phyloP scores from a whole-genome alignment of 2,888 invertebrate species.

The Esperia sulphurella region DNA sequence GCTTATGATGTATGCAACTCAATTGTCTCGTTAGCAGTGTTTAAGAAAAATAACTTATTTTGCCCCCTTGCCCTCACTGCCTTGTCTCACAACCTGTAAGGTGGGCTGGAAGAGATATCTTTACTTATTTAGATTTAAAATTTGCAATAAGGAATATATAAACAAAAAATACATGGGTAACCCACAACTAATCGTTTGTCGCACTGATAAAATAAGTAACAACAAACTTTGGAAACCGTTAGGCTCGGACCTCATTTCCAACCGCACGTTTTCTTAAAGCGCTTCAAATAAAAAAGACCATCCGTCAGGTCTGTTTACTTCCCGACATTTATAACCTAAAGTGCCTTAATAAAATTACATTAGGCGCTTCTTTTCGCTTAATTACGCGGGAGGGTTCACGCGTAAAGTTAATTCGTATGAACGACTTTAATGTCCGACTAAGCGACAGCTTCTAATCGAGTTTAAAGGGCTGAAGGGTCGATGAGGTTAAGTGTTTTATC shows the following conservation, averaged over 20 bases:
- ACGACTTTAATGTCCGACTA: slow-evolving; percentile 32
- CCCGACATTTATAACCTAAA: slow-evolving; percentile 36
- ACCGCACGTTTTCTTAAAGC: slow-evolving; percentile 12
- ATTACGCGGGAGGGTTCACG: slow-evolving; percentile 36
- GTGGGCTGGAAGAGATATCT: too few relatives aligned
- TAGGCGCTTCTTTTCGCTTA: slow-evolving; percentile 31
- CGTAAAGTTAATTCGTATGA: slow-evolving; percentile 34
- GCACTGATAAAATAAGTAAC: too few relatives aligned
- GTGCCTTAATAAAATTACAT: slow-evolving; percentile 47
- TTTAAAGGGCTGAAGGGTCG: slow-evolving; percentile 13
- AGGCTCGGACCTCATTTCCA: not conserved
- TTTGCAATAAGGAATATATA: too few relatives aligned
- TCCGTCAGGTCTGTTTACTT: slow-evolving; percentile 38
- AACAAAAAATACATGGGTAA: too few relatives aligned
- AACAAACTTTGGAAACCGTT: not conserved
- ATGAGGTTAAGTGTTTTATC: too few relatives aligned
- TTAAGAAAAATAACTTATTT: too few relatives aligned
- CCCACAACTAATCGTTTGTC: too few relatives aligned
- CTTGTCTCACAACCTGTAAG: too few relatives aligned
- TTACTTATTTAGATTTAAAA: too few relatives aligned
- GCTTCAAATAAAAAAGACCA: slow-evolving; percentile 31
- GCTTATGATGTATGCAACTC: too few relatives aligned
- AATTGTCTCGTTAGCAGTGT: too few relatives aligned
- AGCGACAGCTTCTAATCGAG: slow-evolving; percentile 30
- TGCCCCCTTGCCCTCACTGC: too few relatives aligned